These are phyloP conservation scores for Ptilodon capucinus DNA, from an alignment of 2,888 invertebrate genomes.

Conservation along the genomic window DNA sequence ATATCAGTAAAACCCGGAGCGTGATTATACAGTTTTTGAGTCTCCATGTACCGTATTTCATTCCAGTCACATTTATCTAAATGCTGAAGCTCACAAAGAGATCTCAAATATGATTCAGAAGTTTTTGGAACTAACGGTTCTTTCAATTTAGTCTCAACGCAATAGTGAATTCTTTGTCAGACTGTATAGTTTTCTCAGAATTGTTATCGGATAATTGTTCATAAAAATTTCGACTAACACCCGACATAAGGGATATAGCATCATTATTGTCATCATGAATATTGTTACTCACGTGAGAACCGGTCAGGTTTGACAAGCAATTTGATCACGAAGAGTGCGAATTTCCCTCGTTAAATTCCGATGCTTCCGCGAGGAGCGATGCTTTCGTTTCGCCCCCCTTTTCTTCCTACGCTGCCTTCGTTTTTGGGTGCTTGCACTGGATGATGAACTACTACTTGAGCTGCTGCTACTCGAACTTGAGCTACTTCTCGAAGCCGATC, in stretches of 20 bases:
- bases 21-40: not conserved
- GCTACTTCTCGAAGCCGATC: not conserved
- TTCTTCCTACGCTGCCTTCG: not conserved
- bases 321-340: not conserved
- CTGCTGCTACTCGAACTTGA: not conserved
- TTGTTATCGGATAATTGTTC: not conserved
- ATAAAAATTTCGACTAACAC: not conserved
- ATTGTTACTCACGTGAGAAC: not conserved
- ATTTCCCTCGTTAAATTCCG: not conserved
- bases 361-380: not conserved
- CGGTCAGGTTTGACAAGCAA: not conserved
- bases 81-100: not conserved
- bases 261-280: not conserved
- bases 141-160: not conserved
- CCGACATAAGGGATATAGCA: not conserved
- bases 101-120: not conserved
- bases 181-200: too few species aligned
- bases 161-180: not conserved
- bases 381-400: not conserved
- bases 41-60: slow-evolving; percentile 1
- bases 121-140: not conserved
- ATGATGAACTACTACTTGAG: not conserved
- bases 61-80: not conserved
- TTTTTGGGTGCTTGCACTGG: not conserved
- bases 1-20: not conserved